Evolutionary conservation across 64 coral and sea anemone species (phyloP).

Genomic region (Montipora foliosa): DNA sequence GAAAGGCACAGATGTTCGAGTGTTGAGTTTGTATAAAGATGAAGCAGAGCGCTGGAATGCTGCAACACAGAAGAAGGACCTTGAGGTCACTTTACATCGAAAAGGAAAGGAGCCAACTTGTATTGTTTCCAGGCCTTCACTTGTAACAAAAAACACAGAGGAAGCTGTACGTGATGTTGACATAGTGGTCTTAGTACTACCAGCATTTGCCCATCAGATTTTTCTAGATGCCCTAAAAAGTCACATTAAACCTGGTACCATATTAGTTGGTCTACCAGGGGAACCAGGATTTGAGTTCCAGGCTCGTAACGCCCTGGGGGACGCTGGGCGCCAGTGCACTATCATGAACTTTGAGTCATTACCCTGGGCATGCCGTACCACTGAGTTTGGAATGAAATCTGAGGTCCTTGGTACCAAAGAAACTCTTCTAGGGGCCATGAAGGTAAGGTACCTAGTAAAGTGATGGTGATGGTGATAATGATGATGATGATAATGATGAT

Average conservation of each 20-base stretch:
- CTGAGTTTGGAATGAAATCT: slow-evolving; percentile 26
- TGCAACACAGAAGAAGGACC: background rate
- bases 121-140: slow-evolving; percentile 33
- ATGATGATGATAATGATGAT: too few relatives aligned
- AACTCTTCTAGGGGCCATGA: slow-evolving; percentile 20
- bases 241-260: slow-evolving; percentile 65
- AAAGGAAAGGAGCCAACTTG: background rate
- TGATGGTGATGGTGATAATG: too few relatives aligned
- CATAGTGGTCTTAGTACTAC: slow-evolving; percentile 37
- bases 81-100: slow-evolving; percentile 9
- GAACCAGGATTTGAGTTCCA: slow-evolving; percentile 75
- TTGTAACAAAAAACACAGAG: slow-evolving; percentile 70
- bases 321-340: slow-evolving; percentile 22
- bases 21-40: background rate
- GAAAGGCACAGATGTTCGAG: background rate
- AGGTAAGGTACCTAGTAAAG: background rate
- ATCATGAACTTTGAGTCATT: slow-evolving; percentile 72
- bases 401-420: slow-evolving; percentile 30
- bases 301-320: slow-evolving; percentile 51
- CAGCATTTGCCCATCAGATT: slow-evolving; percentile 48
- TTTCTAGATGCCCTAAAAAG: slow-evolving; percentile 55
- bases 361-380: slow-evolving; percentile 69
- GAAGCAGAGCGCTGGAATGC: background rate
- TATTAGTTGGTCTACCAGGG: slow-evolving; percentile 72
- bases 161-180: slow-evolving; percentile 39